phyloP scores from a whole-genome alignment of 2,888 invertebrate species.

The Vesta saturnalis region DNA sequence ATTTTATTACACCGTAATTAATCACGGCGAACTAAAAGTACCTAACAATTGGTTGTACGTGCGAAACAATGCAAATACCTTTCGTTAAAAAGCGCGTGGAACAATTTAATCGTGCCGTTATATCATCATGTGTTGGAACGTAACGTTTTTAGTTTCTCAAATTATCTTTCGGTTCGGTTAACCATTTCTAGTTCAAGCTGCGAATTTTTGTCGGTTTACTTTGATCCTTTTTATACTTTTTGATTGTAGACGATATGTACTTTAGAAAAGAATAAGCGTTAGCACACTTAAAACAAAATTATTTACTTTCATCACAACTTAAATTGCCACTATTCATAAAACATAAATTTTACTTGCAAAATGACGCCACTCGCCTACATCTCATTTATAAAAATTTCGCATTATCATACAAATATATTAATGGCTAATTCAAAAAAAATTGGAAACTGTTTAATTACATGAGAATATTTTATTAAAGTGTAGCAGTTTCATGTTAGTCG shows the following conservation, averaged over 20 bases:
- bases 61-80: not conserved
- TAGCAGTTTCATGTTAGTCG: not conserved
- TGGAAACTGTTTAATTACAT: no score
- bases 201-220: not conserved
- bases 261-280: no score
- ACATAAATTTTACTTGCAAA: no score
- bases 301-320: no score
- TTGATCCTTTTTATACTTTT: not conserved
- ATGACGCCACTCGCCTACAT: no score
- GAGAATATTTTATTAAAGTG: no score
- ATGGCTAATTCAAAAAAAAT: no score
- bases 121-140: not conserved
- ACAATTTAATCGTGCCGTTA: not conserved
- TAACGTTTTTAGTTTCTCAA: not conserved
- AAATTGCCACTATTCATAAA: no score
- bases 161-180: not conserved
- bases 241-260: not conserved
- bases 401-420: no score
- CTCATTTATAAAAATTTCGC: no score
- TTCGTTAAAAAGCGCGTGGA: not conserved
- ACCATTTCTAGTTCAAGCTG: not conserved
- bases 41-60: not conserved
- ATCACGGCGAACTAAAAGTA: not conserved
- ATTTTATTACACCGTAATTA: no score
- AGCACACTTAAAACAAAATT: no score